Evolutionary conservation across 2,888 invertebrate species (phyloP), one percentile per base, ranked within the genome.

Genomic region (Ellobium chinense): DNA sequence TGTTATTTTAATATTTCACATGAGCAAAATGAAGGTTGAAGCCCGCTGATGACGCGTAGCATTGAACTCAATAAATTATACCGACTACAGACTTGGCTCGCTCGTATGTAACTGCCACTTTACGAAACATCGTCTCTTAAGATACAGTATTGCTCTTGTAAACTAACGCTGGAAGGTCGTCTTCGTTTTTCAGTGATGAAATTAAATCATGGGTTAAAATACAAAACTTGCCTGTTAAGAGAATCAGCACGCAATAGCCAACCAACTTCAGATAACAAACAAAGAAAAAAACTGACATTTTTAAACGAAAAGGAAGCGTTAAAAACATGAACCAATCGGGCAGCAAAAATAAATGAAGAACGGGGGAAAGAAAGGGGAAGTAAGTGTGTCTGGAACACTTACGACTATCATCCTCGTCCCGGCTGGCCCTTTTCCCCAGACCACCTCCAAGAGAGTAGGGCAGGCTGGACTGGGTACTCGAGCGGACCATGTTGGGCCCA

Each of bases 351-450:
- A 65, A 21, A 65, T 12, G 34, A 34, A 36, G 14, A 37, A 34
- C 27, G 56, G 65, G 36, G 60, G 46, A n/a, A 54, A 36, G 29
- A 24, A 66, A 62, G 12, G 58, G 60, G 60, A 60, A 24, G 69
- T 60, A 69, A 69, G 46, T 56, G 39, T n/a, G 29, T 34, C 24
- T 36, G 36, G 34, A 31, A 27, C 31, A 89, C 90, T 89, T 86
- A 90, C 90, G 85, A 82, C 90, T 89, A 62, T 89, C 88, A 34
- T 86, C 87, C 72, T 90, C 90, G 46, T 90, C 89, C 14, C 73
- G 65, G 62, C 79, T 73, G 21, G 73, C 56, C 39, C 79, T 9
- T 34, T 89, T 79, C 27, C 87, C 88, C 68, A 90, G 85, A 34
- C 87, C 86, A 74, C 74, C n/a, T n/a, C 39, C 36, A 21, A 63